These are phyloP conservation scores for Ptychodera flava DNA, from an alignment of 35 echinoderm and acorn worm genomes.

Conservation along the genomic window DNA sequence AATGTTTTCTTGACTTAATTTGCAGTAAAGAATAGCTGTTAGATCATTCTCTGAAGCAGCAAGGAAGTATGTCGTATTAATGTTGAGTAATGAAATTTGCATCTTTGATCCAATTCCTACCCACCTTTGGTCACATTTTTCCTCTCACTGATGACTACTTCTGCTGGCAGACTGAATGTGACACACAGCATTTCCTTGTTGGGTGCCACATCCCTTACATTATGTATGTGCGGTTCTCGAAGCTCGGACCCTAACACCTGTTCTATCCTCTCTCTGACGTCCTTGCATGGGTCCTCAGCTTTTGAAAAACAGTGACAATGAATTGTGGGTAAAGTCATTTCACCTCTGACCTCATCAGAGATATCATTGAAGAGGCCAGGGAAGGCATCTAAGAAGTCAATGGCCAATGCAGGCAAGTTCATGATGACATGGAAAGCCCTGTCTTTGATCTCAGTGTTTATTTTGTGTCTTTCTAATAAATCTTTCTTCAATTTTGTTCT, in stretches of 20 bases:
- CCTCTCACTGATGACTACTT: no score
- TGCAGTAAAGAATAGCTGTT: no score
- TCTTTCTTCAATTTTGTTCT: conserved; percentile 41
- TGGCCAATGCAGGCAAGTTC: conserved; percentile 82
- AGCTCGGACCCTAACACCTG: conserved; percentile 17
- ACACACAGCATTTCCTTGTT: conserved; percentile 99
- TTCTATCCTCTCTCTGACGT: conserved; percentile 37
- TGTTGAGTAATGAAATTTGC: no score
- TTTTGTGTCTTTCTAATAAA: conserved; percentile 24
- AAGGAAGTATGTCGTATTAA: no score
- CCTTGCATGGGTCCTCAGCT: conserved; percentile 29
- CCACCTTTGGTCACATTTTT: no score
- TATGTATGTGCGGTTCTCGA: conserved; percentile 27
- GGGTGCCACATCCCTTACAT: conserved; percentile 95
- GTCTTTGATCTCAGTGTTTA: conserved; percentile 7
- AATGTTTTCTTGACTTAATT: no score
- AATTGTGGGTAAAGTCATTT: conserved; percentile 39
- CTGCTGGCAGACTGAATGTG: conserved; percentile 49
- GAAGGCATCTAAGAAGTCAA: conserved; percentile 86
- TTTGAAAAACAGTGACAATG: conserved; percentile 95
- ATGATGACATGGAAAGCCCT: conserved; percentile 57
- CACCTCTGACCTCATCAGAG: conserved; percentile 9
- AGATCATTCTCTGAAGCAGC: no score
- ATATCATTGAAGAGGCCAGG: conserved; percentile 30
- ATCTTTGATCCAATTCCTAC: no score